Conservation (phyloP, 1,140 invertebrate genomes). For the Bradynema listronoti region DNA sequence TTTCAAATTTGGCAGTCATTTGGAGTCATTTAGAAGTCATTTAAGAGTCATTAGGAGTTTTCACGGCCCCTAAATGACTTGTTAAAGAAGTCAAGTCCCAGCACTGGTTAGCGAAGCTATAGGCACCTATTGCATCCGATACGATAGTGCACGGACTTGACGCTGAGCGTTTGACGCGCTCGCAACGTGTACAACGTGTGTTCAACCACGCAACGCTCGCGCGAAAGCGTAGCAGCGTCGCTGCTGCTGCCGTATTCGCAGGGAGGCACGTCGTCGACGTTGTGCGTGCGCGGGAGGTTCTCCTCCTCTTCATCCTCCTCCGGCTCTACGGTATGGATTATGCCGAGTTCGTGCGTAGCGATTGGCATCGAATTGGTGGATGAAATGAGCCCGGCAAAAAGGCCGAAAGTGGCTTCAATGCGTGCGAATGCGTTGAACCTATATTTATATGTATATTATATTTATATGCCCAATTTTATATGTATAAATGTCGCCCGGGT, state of each 20-base stretch:
- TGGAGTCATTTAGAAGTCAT: not conserved
- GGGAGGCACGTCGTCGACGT: too few relatives aligned
- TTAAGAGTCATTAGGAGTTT: not conserved
- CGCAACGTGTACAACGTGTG: conserved; percentile 5
- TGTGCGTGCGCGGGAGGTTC: too few relatives aligned
- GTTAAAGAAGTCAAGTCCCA: not conserved
- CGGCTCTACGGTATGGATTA: not conserved
- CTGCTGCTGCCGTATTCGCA: too few relatives aligned
- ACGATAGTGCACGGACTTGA: not conserved
- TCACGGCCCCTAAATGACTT: not conserved
- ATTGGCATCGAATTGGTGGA: not conserved
- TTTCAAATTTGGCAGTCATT: not conserved
- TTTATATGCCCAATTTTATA: too few relatives aligned
- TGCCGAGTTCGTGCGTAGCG: not conserved
- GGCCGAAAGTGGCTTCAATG: too few relatives aligned
- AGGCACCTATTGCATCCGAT: conserved; percentile 3
- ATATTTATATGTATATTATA: too few relatives aligned
- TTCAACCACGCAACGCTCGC: conserved; percentile 23
- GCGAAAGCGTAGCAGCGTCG: not conserved
- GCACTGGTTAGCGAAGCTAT: not conserved
- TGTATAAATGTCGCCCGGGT: too few relatives aligned
- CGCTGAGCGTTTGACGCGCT: not conserved
- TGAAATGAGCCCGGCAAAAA: too few relatives aligned
- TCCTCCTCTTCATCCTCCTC: not conserved
- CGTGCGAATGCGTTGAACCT: too few relatives aligned